These are phyloP conservation scores for Cryptoleucopteryx plumbea DNA, from an alignment of 2,113 vertebrate genomes.

Conservation along the genomic window DNA sequence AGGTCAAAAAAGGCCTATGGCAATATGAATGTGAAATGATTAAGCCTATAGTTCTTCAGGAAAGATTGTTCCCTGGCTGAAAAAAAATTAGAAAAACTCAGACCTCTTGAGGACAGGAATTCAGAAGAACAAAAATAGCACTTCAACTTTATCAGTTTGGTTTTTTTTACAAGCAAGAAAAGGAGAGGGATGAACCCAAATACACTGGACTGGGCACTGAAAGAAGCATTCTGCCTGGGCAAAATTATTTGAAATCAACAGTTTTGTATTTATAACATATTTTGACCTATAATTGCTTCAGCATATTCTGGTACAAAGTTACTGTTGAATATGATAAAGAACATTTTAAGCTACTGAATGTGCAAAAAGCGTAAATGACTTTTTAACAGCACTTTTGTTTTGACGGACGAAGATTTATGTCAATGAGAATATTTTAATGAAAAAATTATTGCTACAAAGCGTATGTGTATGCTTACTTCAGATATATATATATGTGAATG, in stretches of 20 bases:
- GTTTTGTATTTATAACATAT: not conserved
- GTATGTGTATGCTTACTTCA: not conserved
- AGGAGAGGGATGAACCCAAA: not conserved
- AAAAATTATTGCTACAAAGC: not conserved
- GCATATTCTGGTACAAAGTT: not conserved
- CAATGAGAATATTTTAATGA: not conserved
- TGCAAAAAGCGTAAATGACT: not conserved
- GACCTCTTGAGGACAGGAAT: not conserved
- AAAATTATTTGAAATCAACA: not conserved
- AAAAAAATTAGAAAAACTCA: not conserved
- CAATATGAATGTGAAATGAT: not conserved
- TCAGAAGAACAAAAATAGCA: not conserved
- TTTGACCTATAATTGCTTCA: not conserved
- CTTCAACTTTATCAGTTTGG: not conserved
- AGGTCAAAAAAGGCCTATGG: not conserved
- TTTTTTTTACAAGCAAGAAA: not conserved
- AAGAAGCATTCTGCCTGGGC: not conserved
- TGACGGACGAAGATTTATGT: not conserved
- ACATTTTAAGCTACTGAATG: not conserved
- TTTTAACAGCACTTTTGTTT: not conserved
- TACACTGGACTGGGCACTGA: not conserved
- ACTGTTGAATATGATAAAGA: not conserved
- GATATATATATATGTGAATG: not conserved
- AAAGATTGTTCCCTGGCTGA: not conserved
- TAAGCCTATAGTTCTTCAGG: not conserved